Evolutionary conservation across 1,140 invertebrate species (phyloP), one percentile per base, ranked within the genome.

Genomic region (Drosophila simulans): DNA sequence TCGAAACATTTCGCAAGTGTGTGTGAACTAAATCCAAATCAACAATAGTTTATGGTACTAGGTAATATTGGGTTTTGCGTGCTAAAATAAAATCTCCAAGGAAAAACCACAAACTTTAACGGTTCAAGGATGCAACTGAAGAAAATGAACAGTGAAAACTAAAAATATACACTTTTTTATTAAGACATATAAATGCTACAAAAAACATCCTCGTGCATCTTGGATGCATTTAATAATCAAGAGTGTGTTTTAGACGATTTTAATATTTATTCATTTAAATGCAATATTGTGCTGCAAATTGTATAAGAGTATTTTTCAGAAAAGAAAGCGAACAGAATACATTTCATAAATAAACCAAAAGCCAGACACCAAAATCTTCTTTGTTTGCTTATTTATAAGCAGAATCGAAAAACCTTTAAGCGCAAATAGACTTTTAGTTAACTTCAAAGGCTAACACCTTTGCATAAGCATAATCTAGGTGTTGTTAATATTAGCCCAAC

Each of bases 1-100:
- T 68, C 73, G 56, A 77, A 77, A 83, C 58, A 70, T 83, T 88
- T 88, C 71, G 39, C 84, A 70, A 53, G 39, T 20, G 53, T 43
- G 52, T 88, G 83, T 43, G 84, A 85, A 85, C 53, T 53, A 40
- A 49, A 59, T n/a, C 17, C 56, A 12, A 51, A 35, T 10, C 54
- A 76, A 76, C 72, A 84, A 57, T 20, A 57, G 13, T 48, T 70
- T 69, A 70, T 57, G 20, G 20, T 40, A 17, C 31, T 22, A 37
- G 46, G 62, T 15, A 68, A 68, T 22, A 15, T 69, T 69, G 12
- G 17, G 34, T 39, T 22, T 62, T 42, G 40, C 40, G 66, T 55
- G 66, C 42, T 46, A 48, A 56, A 46, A 66, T 39, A 69, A 69
- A 59, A 58, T 5, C 59, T 1, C 10, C 5, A 12, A 64, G 31